Conservation (phyloP, 2,113 vertebrate genomes). For the Nesogale talazaci region DNA sequence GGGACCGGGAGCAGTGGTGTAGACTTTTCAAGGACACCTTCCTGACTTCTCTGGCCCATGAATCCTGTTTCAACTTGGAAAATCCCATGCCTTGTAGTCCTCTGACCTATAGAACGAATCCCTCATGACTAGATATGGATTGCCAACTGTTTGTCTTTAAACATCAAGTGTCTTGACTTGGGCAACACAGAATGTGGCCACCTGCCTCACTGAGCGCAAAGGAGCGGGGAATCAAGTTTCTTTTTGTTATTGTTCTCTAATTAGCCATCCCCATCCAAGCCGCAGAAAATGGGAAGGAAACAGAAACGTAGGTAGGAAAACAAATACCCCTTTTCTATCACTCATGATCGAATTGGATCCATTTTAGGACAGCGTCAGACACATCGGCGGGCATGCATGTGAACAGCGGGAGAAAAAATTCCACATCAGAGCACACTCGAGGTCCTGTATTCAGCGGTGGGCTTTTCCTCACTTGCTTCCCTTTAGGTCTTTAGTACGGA, state of each 20-base stretch:
- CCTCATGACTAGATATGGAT: neutral
- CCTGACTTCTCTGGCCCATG: neutral
- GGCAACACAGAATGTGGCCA: conserved; percentile 20
- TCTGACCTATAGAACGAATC: neutral
- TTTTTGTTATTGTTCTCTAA: conserved; percentile 39
- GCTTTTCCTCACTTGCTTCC: conserved; percentile 34
- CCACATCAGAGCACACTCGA: conserved; percentile 19
- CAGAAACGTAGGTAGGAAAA: conserved; percentile 5
- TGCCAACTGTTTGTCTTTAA: neutral
- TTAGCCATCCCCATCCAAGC: neutral
- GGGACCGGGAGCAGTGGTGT: neutral
- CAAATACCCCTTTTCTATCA: neutral
- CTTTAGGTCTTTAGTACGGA: conserved; percentile 37
- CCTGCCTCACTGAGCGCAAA: conserved; percentile 26
- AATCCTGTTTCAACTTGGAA: neutral
- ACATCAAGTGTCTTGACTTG: neutral
- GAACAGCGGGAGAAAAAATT: conserved; percentile 33
- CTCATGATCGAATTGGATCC: conserved; percentile 25
- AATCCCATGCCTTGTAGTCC: neutral
- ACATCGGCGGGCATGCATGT: conserved; percentile 7
- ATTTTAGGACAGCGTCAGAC: conserved; percentile 8
- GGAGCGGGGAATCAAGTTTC: neutral
- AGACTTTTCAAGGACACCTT: conserved; percentile 16
- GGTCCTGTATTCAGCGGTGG: neutral
- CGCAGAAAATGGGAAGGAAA: neutral